These are phyloP conservation scores for Coilia nasus DNA, from an alignment of 2,797 vertebrate species.

Conservation along the genomic window DNA sequence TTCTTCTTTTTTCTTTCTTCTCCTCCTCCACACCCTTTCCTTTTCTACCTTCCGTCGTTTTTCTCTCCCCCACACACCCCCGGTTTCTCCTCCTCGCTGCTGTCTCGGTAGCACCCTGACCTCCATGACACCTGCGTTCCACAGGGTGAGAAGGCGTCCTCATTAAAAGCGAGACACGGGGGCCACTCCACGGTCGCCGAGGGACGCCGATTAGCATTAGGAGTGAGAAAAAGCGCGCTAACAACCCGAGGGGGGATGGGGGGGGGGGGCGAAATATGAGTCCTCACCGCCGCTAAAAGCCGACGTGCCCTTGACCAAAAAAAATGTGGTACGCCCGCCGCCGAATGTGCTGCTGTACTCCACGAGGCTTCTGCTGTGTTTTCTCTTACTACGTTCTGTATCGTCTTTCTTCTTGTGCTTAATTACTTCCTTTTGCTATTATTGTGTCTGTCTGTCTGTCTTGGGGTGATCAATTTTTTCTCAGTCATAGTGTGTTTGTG, in stretches of 20 bases:
- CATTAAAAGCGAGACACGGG: conserved; percentile 48
- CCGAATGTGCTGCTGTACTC: background rate
- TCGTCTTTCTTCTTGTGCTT: background rate
- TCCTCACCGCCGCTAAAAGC: conserved; percentile 25
- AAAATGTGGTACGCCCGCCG: background rate
- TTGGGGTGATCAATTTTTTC: background rate
- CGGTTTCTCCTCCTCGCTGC: too few species aligned
- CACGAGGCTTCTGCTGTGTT: background rate
- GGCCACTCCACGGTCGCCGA: conserved; percentile 43
- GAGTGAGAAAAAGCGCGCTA: conserved; percentile 52
- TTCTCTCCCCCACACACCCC: background rate
- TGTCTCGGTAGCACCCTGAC: conserved; percentile 50
- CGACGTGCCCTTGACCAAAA: background rate
- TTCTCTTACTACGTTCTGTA: background rate
- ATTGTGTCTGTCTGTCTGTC: background rate
- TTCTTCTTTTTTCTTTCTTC: too few species aligned
- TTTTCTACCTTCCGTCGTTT: too few species aligned
- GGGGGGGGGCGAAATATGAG: conserved; percentile 33
- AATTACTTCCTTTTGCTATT: background rate
- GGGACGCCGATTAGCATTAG: conserved; percentile 54
- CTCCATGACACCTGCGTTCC: conserved; percentile 46
- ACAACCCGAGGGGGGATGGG: conserved; percentile 40
- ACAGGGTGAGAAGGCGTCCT: conserved; percentile 50
- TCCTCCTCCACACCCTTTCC: too few species aligned
- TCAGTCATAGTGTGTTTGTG: background rate